These are phyloP conservation scores for Cassiopea andromeda DNA, from an alignment of 30 jellyfish, hydroid and myxozoan species.

Conservation along the genomic window DNA sequence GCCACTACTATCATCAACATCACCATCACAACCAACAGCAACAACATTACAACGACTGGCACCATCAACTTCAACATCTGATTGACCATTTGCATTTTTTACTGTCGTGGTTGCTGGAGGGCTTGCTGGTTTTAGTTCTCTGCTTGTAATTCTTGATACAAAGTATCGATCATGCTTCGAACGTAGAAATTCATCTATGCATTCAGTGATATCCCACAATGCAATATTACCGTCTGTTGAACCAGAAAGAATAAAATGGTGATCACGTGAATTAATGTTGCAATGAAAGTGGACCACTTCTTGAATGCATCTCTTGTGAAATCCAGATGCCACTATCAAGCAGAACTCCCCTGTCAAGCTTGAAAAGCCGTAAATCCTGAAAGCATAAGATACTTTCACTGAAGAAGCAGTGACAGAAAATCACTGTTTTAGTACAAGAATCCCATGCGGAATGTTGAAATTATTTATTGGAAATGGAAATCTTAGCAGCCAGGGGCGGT, in stretches of 20 bases:
- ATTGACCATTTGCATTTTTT: not conserved
- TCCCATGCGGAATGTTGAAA: too few species aligned
- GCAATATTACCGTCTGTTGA: conserved; percentile 90
- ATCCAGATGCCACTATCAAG: conserved; percentile 45
- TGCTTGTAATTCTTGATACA: too few species aligned
- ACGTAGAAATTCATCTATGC: not conserved
- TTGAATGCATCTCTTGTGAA: conserved; percentile 77
- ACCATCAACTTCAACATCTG: not conserved
- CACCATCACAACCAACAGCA: not conserved
- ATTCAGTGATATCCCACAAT: conserved; percentile 70
- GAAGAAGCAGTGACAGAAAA: not conserved
- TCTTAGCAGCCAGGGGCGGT: too few species aligned
- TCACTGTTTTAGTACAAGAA: not conserved
- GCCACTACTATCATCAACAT: not conserved
- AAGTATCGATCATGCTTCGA: not conserved
- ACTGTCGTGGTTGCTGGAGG: not conserved
- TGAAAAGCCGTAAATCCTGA: conserved; percentile 52
- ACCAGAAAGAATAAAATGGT: conserved; percentile 59
- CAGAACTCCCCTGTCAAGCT: conserved; percentile 1
- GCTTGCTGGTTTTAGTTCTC: too few species aligned
- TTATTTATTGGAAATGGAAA: too few species aligned
- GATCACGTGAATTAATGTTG: conserved; percentile 32
- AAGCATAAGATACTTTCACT: not conserved
- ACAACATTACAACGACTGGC: not conserved
- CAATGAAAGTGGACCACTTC: conserved; percentile 31